phyloP scores from a whole-genome alignment of 1,140 invertebrate species.

The Saxidomus purpurata region DNA sequence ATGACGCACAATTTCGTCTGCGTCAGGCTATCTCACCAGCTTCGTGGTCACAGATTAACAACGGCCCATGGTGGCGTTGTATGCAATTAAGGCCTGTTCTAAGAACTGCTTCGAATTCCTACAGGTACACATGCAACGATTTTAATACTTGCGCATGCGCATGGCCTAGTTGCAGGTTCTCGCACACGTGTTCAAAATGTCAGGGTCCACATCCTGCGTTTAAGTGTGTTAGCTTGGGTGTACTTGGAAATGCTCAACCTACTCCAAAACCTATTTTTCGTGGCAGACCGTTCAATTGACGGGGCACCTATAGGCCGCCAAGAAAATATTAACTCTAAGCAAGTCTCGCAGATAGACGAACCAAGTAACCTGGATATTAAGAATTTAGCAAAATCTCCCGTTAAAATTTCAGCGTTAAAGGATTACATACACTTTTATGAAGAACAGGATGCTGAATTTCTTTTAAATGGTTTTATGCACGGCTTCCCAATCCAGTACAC shows the following conservation, averaged over 20 bases:
- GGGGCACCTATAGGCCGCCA: no score
- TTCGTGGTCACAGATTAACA: conserved; percentile 39
- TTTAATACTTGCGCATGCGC: conserved; percentile 9
- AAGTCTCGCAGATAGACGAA: not conserved
- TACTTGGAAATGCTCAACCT: not conserved
- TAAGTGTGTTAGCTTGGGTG: not conserved
- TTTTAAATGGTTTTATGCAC: conserved; percentile 24
- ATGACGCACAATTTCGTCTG: conserved; percentile 61
- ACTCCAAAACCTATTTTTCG: not conserved
- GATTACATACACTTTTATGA: not conserved
- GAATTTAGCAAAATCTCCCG: not conserved
- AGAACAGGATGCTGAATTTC: not conserved
- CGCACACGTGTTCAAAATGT: conserved; percentile 26
- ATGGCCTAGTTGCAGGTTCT: not conserved
- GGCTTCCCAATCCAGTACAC: conserved; percentile 37
- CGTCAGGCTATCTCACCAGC: conserved; percentile 30
- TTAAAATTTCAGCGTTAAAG: not conserved
- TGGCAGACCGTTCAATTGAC: not conserved
- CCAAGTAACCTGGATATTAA: not conserved
- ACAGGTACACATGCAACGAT: not conserved
- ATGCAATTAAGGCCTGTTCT: not conserved
- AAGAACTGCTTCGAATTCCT: not conserved
- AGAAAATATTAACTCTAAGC: no score
- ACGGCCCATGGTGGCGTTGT: conserved; percentile 51
- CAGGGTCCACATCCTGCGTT: not conserved